Evolutionary conservation across 2,888 invertebrate genomes (phyloP).

Genomic region (Diarsia brunnea): DNA sequence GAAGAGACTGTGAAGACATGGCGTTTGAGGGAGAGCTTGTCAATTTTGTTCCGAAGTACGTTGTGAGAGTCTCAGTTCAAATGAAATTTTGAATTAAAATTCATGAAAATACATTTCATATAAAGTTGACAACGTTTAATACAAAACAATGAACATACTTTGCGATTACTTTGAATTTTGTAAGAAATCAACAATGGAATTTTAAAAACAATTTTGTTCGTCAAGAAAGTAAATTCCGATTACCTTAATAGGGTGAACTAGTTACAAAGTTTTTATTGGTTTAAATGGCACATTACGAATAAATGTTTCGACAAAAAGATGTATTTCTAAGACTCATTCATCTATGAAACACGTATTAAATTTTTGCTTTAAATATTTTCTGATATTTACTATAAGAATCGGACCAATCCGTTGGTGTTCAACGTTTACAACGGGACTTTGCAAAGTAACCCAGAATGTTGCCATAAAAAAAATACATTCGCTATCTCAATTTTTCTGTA

Average conservation of each 20-base stretch:
- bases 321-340: not conserved
- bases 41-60: conserved; percentile 54
- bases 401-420: conserved; percentile 61
- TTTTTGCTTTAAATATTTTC: not conserved
- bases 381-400: conserved; percentile 21
- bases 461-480: conserved; percentile 82
- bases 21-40: conserved; percentile 13
- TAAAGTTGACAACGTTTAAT: rapidly evolving
- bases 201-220: not conserved
- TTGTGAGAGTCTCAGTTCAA: not conserved
- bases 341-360: not conserved
- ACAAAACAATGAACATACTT: rapidly evolving
- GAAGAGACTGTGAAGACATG: conserved; percentile 31
- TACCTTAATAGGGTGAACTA: not conserved
- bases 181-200: not conserved
- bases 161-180: not conserved
- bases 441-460: conserved; percentile 78
- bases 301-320: not conserved
- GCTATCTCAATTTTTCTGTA: conserved; percentile 83
- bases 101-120: rapidly evolving
- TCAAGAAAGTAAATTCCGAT: not conserved
- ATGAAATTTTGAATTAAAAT: not conserved
- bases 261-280: not conserved
- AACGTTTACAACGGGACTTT: conserved; percentile 56
- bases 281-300: not conserved